phyloP scores from a whole-genome alignment of 2,113 vertebrate genomes.

The Leptobrachium leishanense region DNA sequence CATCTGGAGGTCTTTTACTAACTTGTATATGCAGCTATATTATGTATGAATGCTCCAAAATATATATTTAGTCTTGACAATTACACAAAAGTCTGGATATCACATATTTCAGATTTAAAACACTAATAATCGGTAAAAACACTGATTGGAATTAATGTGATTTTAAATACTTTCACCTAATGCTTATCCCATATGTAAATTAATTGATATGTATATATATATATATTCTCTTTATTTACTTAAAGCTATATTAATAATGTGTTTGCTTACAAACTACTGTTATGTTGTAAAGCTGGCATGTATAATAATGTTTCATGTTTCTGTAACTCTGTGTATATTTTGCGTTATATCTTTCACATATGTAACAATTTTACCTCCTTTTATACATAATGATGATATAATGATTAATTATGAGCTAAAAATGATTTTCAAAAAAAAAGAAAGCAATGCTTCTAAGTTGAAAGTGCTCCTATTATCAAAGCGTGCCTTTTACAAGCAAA shows the following conservation, averaged over 20 bases:
- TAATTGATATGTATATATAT: no score
- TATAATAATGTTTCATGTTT: neutral
- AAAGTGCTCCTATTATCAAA: slow-evolving; percentile 36
- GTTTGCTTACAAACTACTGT: neutral
- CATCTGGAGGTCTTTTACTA: no score
- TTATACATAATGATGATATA: slow-evolving; percentile 25
- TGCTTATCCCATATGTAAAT: no score
- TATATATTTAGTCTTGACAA: no score
- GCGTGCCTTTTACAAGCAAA: slow-evolving; percentile 45
- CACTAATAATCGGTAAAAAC: no score
- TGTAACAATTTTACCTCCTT: slow-evolving; percentile 29
- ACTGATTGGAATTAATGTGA: no score
- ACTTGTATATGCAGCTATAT: no score
- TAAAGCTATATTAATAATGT: neutral
- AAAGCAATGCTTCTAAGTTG: slow-evolving; percentile 37
- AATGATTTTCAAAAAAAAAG: slow-evolving; percentile 36
- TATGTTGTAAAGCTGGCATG: slow-evolving; percentile 16
- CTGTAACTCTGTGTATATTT: slow-evolving; percentile 5
- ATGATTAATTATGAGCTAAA: slow-evolving; percentile 38
- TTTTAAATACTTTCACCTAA: no score
- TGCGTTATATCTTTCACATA: slow-evolving; percentile 13
- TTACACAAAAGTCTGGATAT: no score
- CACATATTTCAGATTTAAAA: no score
- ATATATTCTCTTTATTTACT: neutral
- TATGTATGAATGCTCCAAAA: no score